Evolutionary conservation across 1,140 invertebrate genomes (phyloP), one percentile per base, ranked within the genome.

Genomic region (Triops cancriformis): DNA sequence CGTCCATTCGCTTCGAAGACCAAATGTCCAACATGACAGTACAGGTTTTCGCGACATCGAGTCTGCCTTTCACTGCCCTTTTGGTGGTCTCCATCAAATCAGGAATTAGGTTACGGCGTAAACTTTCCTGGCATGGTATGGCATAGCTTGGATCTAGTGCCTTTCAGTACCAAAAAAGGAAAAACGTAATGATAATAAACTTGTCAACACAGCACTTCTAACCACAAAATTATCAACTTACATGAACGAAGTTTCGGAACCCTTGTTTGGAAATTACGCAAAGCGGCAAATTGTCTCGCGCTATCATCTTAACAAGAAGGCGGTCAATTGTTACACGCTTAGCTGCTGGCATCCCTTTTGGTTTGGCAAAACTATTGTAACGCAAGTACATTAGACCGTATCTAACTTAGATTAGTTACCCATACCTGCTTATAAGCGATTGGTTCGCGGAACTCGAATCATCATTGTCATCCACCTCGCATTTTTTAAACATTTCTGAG

Each of bases 1-100:
- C 23, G n/a, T 75, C 23, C 74, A 10, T 31, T 26, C 73, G 26
- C 73, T 42, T 75, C 28, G 74, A 75, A 37, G 74, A 75, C 74
- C 74, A 73, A 73, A 75, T 75, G 74, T 75, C 74, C n/a, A 75
- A 27, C n/a, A 75, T 75, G 74, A 75, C 28, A 23, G 74, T 23
- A n/a, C 23, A 75, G n/a, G 74, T 41, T 42, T 26, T 75, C 28
- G 42, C n/a, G 23, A n/a, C 74, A n/a, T 42, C 74, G 42, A 75
- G 74, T 23, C 28, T 31, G 26, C 42, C 42, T 26, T 31, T 26
- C 28, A 75, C n/a, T 42, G 26, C 42, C 74, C 42, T 42, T 42
- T 26, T 37, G 28, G 42, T 75, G 42, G 74, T n/a, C 10, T 31
- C 28, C n/a, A 26, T 41, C 74, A 31, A 10, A 37, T 31, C n/a